Percentiles rank a stretch among this genome's conserved stretches.
Evolutionary conservation across 2,797 vertebrate species (phyloP).

Genomic region (Glyptemys insculpta): DNA sequence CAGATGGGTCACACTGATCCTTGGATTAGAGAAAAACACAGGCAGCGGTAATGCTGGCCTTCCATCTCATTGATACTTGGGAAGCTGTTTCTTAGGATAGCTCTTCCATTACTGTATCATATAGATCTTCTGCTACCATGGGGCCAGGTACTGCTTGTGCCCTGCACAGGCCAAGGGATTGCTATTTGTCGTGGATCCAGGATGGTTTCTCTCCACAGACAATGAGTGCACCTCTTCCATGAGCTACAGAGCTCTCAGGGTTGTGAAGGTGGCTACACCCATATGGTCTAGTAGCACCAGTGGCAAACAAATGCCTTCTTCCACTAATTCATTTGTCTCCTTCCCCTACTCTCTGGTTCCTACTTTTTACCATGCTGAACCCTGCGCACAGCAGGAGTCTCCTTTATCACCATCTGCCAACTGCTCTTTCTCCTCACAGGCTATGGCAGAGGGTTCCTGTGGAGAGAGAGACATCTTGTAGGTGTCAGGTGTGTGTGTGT

Average conservation of each 20-base stretch:
- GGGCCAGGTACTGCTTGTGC: not conserved
- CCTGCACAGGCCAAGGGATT: not conserved
- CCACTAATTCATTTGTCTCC: not conserved
- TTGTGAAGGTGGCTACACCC: not conserved
- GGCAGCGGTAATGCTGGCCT: accelerated
- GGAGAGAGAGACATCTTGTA: conserved; percentile 25
- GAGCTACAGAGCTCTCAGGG: not conserved
- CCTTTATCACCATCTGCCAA: not conserved
- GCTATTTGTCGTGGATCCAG: not conserved
- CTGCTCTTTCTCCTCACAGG: not conserved
- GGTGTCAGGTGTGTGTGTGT: not conserved
- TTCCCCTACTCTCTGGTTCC: not conserved
- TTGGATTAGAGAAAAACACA: not conserved
- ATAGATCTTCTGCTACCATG: not conserved
- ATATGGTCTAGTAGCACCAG: not conserved
- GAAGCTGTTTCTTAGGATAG: not conserved
- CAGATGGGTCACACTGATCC: not conserved
- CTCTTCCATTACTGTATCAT: not conserved
- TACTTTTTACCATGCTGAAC: not conserved
- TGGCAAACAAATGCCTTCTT: not conserved
- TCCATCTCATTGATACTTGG: not conserved
- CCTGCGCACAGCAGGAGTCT: not conserved
- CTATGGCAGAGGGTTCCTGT: not conserved
- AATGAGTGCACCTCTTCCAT: not conserved
- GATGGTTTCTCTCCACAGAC: not conserved